Evolutionary conservation across 2,888 invertebrate species (phyloP).

Genomic region (Dendrolimus pini): DNA sequence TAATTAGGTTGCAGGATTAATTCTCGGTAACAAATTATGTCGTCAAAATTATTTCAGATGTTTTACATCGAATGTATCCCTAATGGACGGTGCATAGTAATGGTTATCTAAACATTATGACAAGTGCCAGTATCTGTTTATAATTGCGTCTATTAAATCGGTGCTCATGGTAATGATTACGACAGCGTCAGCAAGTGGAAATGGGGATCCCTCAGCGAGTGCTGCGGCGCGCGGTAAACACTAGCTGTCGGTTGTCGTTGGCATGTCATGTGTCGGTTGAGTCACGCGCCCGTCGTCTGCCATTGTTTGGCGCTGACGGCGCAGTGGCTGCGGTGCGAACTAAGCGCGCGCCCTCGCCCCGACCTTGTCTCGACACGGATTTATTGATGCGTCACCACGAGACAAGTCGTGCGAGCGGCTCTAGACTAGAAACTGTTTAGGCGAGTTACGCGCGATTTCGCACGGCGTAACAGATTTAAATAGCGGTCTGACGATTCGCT

Average conservation of each 20-base stretch:
- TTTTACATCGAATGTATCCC: no score
- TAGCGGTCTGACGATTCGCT: conserved; percentile 22
- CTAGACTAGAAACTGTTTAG: conserved; percentile 18
- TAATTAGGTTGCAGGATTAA: no score
- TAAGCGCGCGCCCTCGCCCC: conserved; percentile 63
- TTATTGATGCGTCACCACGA: conserved; percentile 66
- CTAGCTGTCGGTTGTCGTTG: not conserved
- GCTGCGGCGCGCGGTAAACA: not conserved
- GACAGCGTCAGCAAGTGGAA: not conserved
- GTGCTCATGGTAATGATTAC: no score
- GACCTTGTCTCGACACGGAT: conserved; percentile 72
- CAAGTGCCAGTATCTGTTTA: no score
- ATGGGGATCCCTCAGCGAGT: not conserved
- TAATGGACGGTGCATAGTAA: no score
- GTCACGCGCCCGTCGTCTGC: conserved; percentile 53
- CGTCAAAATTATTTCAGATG: no score
- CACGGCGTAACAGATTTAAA: conserved; percentile 26
- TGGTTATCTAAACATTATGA: no score
- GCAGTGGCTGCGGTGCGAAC: conserved; percentile 34
- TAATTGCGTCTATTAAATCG: no score
- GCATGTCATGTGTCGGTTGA: conserved; percentile 28
- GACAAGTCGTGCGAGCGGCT: conserved; percentile 26
- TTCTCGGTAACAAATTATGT: no score
- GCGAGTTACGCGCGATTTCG: conserved; percentile 29
- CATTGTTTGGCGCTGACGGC: conserved; percentile 42